Conservation (phyloP, 2,113 vertebrate genomes). For the Calyptommatus sinebrachiatus region DNA sequence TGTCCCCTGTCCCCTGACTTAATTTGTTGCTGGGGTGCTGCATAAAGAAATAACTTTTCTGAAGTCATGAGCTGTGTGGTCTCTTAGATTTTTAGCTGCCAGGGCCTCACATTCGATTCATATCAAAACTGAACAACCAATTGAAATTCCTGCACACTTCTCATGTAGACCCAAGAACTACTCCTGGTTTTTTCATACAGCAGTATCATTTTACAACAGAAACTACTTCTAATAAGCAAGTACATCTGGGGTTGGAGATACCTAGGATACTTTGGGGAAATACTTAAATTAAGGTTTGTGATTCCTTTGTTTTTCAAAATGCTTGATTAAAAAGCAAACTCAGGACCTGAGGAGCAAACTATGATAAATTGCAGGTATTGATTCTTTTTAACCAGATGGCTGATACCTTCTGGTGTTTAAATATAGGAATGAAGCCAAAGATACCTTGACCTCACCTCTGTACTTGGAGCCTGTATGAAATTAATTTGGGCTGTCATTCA, state of each 20-base stretch:
- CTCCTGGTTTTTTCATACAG: too few relatives aligned
- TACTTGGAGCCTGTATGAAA: constrained; percentile 45
- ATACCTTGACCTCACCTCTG: constrained; percentile 60
- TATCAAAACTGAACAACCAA: too few relatives aligned
- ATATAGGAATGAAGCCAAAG: constrained; percentile 55
- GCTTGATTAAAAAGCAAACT: constrained; percentile 28
- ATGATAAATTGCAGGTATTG: constrained; percentile 55
- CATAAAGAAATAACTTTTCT: too few relatives aligned
- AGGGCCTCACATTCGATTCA: too few relatives aligned
- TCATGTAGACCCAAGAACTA: too few relatives aligned
- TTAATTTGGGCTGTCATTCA: constrained; percentile 54
- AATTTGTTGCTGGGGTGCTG: too few relatives aligned
- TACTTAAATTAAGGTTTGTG: background rate
- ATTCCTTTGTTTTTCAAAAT: background rate
- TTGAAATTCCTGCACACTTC: too few relatives aligned
- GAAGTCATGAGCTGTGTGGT: too few relatives aligned
- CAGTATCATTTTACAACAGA: background rate
- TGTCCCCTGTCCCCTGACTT: too few relatives aligned
- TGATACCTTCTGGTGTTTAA: constrained; percentile 46
- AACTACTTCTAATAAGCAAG: background rate
- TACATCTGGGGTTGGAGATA: too few relatives aligned
- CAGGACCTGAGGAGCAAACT: constrained; percentile 41
- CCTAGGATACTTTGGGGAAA: too few relatives aligned
- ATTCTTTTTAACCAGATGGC: constrained; percentile 56
- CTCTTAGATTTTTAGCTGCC: too few relatives aligned